A percentile compares a stretch with the other conserved stretches of the same genome.
Conservation (phyloP, 2,797 vertebrate species). For the Lepilemur septentrionalis region DNA sequence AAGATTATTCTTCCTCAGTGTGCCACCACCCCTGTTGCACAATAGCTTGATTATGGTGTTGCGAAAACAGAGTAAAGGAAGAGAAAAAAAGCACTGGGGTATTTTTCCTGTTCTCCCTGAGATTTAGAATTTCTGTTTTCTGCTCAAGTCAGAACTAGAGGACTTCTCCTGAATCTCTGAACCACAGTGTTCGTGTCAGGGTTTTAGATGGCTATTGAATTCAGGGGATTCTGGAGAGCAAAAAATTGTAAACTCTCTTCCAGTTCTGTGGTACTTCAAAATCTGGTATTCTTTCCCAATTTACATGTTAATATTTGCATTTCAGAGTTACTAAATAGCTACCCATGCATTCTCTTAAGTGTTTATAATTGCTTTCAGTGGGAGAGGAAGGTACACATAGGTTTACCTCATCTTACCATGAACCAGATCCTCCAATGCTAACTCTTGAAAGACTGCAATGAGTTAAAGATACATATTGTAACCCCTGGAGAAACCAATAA, state of each 20-base stretch:
- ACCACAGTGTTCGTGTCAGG: background rate
- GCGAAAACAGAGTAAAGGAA: background rate
- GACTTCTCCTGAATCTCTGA: background rate
- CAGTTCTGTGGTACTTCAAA: background rate
- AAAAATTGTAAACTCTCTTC: background rate
- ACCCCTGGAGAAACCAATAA: background rate
- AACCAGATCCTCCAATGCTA: background rate
- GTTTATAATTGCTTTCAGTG: background rate
- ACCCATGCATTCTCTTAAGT: background rate
- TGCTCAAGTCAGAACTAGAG: background rate
- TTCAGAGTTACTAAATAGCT: background rate
- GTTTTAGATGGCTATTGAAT: background rate
- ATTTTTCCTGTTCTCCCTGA: background rate
- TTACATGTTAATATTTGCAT: background rate
- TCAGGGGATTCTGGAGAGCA: background rate
- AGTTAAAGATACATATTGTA: background rate
- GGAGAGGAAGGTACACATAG: background rate
- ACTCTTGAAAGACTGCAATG: background rate
- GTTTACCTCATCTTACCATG: background rate
- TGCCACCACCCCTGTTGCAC: background rate
- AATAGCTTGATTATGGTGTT: background rate
- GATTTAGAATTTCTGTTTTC: background rate
- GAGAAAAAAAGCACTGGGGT: background rate
- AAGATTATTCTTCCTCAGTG: background rate
- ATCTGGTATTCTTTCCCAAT: background rate